These are phyloP conservation scores for Hycleus cichorii DNA, from an alignment of 1,140 invertebrate genomes.

Conservation along the genomic window DNA sequence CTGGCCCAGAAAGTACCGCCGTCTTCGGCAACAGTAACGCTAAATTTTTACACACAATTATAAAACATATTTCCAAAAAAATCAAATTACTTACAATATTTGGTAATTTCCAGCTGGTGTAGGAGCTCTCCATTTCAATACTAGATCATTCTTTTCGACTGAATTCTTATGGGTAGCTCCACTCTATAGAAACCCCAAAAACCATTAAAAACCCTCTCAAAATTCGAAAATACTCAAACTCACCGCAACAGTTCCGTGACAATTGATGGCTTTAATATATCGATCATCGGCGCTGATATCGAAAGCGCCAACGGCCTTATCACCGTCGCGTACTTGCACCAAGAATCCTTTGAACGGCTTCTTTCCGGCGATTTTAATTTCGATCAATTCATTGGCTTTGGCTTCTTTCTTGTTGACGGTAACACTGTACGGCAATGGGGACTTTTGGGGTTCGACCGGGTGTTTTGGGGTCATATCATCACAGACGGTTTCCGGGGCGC, in stretches of 20 bases:
- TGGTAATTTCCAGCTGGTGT: constrained; percentile 30
- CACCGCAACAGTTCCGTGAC: constrained; percentile 30
- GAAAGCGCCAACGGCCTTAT: constrained; percentile 40
- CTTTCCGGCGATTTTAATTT: constrained; percentile 34
- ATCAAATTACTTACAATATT: constrained; percentile 32
- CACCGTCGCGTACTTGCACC: constrained; percentile 38
- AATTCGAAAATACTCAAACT: constrained; percentile 11
- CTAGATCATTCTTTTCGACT: constrained; percentile 33
- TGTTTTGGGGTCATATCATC: constrained; percentile 41
- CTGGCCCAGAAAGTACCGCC: constrained; percentile 41
- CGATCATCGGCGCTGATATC: constrained; percentile 29
- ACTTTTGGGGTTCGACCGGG: constrained; percentile 30
- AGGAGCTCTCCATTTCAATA: constrained; percentile 39
- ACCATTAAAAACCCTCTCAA: background rate
- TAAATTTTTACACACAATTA: constrained; percentile 9
- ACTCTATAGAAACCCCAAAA: constrained; percentile 31
- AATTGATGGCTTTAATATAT: constrained; percentile 34
- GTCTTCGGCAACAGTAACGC: constrained; percentile 40
- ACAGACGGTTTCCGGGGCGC: constrained; percentile 39
- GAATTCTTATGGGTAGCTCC: constrained; percentile 39
- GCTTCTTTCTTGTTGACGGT: constrained; percentile 31
- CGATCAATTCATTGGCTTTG: constrained; percentile 30
- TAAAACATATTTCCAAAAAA: background rate
- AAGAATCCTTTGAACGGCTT: constrained; percentile 42
- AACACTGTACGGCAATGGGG: constrained; percentile 37